Percentiles rank a stretch among this genome's conserved stretches.
Conservation (phyloP, 2,797 vertebrate genomes). For the Linurgus olivaceus region DNA sequence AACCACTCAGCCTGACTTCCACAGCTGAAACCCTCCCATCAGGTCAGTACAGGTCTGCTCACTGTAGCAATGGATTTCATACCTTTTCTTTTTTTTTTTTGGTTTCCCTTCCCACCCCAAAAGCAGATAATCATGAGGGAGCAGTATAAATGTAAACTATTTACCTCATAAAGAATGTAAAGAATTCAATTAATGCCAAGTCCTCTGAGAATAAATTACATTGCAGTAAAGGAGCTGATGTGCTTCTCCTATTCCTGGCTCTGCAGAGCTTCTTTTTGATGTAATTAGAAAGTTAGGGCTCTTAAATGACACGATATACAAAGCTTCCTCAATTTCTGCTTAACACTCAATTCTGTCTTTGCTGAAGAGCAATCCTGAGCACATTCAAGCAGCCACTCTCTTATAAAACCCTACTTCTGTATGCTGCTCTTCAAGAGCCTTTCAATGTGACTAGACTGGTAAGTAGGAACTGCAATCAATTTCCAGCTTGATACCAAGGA, state of each 20-base stretch:
- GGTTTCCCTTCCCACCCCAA: background rate
- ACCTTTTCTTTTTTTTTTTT: background rate
- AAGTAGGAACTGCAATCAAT: conserved; percentile 58
- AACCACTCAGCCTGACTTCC: background rate
- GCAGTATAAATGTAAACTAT: background rate
- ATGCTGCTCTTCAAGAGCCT: conserved; percentile 27
- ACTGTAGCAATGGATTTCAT: background rate
- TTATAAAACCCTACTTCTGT: background rate
- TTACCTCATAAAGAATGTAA: conserved; percentile 5
- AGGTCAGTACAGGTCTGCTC: background rate
- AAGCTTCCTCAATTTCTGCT: background rate
- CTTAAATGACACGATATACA: background rate
- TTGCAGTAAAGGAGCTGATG: background rate
- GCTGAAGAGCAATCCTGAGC: conserved; percentile 24
- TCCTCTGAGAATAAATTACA: background rate
- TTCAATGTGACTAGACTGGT: conserved; percentile 56
- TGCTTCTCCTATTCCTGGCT: background rate
- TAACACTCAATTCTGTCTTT: background rate
- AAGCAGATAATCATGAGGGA: background rate
- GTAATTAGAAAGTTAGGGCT: background rate
- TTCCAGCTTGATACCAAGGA: conserved; percentile 31
- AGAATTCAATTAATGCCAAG: background rate
- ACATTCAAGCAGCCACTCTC: background rate
- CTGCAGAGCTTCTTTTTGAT: background rate
- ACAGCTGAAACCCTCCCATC: background rate